A percentile compares a stretch with the other conserved stretches of the same genome.
These are phyloP conservation scores for Hyppa rectilinea DNA, from an alignment of 2,888 invertebrate genomes.

Conservation along the genomic window DNA sequence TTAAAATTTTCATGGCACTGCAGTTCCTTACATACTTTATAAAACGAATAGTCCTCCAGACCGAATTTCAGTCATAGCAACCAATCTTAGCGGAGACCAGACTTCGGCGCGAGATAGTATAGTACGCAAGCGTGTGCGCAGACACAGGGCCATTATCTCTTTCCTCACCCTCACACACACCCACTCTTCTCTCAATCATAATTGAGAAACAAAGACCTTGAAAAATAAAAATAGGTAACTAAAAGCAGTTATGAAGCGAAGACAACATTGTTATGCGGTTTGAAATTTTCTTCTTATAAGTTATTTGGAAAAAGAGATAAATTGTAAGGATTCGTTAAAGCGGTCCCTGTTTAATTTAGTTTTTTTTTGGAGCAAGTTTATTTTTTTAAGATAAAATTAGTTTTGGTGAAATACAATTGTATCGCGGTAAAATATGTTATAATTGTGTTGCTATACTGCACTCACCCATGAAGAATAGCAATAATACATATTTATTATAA, in stretches of 20 bases:
- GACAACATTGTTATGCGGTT: neutral
- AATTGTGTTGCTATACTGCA: too few species aligned
- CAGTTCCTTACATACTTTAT: neutral
- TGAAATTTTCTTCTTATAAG: neutral
- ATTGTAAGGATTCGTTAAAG: neutral
- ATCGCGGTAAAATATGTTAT: too few species aligned
- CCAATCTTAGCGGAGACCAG: too few species aligned
- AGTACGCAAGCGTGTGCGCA: too few species aligned
- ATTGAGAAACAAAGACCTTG: too few species aligned
- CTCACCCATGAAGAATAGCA: neutral
- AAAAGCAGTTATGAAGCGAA: neutral
- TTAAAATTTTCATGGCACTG: neutral
- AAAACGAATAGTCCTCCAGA: too few species aligned
- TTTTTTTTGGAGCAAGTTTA: neutral
- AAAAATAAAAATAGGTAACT: neutral
- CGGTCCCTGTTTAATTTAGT: neutral
- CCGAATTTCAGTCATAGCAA: too few species aligned
- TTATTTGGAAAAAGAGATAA: neutral
- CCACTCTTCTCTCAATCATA: too few species aligned
- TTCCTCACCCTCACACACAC: too few species aligned
- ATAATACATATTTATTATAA: slow-evolving; percentile 16
- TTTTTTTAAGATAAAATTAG: neutral
- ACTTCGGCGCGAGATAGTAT: too few species aligned
- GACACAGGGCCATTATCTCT: too few species aligned
- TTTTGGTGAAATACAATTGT: neutral